Evolutionary conservation across 1,140 invertebrate species (phyloP).

Genomic region (Wiebesia pumilae): DNA sequence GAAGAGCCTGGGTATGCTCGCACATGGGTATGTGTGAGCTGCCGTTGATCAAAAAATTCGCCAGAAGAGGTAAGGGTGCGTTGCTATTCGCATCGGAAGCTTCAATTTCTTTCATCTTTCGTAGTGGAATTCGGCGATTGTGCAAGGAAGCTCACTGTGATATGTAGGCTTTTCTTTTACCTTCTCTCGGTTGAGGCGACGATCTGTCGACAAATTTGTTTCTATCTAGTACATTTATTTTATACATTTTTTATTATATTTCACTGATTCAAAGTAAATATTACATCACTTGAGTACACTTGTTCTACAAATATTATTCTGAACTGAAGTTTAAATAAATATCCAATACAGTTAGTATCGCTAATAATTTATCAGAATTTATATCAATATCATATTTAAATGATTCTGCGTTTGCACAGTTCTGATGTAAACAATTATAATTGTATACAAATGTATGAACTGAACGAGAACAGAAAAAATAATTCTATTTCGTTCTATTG

Average conservation of each 20-base stretch:
- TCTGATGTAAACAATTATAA: too few species aligned
- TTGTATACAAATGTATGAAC: too few species aligned
- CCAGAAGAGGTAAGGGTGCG: neutral
- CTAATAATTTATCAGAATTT: too few species aligned
- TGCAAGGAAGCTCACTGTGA: neutral
- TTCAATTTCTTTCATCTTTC: conserved; percentile 23
- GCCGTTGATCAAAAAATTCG: conserved; percentile 26
- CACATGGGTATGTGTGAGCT: neutral
- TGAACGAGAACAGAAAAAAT: too few species aligned
- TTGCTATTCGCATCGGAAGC: conserved; percentile 23
- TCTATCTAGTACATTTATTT: neutral
- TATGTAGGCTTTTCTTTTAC: neutral
- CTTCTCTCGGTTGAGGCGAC: neutral
- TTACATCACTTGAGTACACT: too few species aligned
- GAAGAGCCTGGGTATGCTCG: neutral
- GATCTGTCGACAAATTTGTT: neutral
- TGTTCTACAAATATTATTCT: too few species aligned
- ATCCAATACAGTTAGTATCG: too few species aligned
- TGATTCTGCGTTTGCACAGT: too few species aligned
- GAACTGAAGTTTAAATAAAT: too few species aligned
- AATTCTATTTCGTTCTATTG: too few species aligned
- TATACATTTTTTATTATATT: neutral
- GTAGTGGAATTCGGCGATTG: neutral
- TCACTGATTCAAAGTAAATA: too few species aligned
- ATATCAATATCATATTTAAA: too few species aligned